Base-by-base conservation (phyloP, 2,888 invertebrate species). In the Octonoba sinensis region DNA sequence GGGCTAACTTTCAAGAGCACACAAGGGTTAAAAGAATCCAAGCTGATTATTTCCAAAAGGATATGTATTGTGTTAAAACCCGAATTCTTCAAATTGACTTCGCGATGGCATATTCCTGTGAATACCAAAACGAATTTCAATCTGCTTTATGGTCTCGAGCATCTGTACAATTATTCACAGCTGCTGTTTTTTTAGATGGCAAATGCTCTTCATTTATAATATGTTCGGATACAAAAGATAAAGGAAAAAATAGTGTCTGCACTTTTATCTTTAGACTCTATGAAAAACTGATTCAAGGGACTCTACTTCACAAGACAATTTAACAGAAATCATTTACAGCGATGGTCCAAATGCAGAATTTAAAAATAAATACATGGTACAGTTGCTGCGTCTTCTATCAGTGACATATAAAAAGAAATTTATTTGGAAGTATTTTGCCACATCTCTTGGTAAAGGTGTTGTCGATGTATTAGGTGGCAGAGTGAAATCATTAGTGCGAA, bases 341-440 rank as follows among this genome's bases (percentile, higher is more conserved):
- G 16, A 54, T 54, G 54, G 54, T 4, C 15, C 54, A 4, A n/a
- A 16, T n/a, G 16, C 16, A n/a, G 54, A 54, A 18, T 12, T 54
- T 54, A 54, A 15, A 16, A 54, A 54, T 54, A 11, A 11, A 54
- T 11, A 54, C 18, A 54, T 54, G 54, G 6, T 54, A 18, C 16
- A 54, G 18, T 54, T 54, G 18, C 54, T 54, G 6, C 18, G 18
- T 54, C 18, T 54, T 6, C 16, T 54, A n/a, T n/a, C 16, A n/a
- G 54, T n/a, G 18, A 11, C 16, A 4, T 54, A 54, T 54, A 54
- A 54, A n/a, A 54, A 54, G 18, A 18, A 54, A n/a, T 54, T 54
- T 54, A 18, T 16, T 18, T 54, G 54, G 54, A 54, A 54, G 18
- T 54, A 54, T 54, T 54, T 54, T 54, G 54, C 47, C 15, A 47